Conservation (phyloP, 2,888 invertebrate genomes). For the Rotaria socialis region DNA sequence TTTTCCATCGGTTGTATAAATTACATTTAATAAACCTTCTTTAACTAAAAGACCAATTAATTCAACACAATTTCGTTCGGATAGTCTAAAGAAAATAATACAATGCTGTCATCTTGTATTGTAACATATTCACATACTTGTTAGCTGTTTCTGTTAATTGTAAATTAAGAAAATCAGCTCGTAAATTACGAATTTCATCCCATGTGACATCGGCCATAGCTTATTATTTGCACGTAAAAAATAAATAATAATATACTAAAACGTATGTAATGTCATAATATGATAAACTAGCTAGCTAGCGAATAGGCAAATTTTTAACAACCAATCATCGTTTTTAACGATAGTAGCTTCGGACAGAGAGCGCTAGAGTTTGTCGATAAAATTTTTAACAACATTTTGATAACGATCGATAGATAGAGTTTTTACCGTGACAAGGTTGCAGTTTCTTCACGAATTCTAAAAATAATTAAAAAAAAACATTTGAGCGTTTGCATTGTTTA, state of each 20-base stretch:
- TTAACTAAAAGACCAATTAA: conserved; percentile 81
- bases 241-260: too few relatives aligned
- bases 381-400: too few relatives aligned
- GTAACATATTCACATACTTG: neutral
- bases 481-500: too few relatives aligned
- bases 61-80: conserved; percentile 93
- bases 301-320: neutral
- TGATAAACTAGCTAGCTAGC: neutral
- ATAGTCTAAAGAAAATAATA: conserved; percentile 68
- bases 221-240: neutral
- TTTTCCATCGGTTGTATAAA: conserved; percentile 86
- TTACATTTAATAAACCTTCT: conserved; percentile 77
- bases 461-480: too few relatives aligned
- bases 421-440: too few relatives aligned
- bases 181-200: conserved; percentile 35
- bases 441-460: too few relatives aligned
- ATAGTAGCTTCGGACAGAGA: neutral
- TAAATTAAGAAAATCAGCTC: conserved; percentile 34
- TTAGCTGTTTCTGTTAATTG: conserved; percentile 37
- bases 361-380: neutral
- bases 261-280: neutral
- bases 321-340: neutral
- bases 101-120: neutral
- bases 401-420: too few relatives aligned
- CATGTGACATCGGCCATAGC: neutral